Conservation (phyloP, 2,888 invertebrate species). For the Sarcophaga rosellei region DNA sequence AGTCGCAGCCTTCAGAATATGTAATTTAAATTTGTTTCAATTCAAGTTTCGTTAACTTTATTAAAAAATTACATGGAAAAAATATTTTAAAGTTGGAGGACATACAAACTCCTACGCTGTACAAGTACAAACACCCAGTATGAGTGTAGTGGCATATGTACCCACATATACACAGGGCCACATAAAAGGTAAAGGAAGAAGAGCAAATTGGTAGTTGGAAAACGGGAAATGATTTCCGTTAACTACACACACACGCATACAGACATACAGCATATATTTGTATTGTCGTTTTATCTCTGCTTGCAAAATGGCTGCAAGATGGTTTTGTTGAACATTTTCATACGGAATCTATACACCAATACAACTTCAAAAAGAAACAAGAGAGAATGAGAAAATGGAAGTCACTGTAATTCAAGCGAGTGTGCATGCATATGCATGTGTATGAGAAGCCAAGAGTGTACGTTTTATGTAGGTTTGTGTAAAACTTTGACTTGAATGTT, state of each 20-base stretch:
- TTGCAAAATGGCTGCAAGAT: background rate
- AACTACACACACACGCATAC: constrained; percentile 30
- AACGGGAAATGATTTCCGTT: constrained; percentile 65
- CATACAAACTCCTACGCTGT: background rate
- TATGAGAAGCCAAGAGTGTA: constrained; percentile 1
- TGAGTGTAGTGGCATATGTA: too few species aligned
- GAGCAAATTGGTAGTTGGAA: constrained; percentile 55
- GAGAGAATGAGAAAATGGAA: background rate
- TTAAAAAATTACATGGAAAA: constrained; percentile 22
- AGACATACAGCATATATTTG: constrained; percentile 1
- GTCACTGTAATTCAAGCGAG: background rate
- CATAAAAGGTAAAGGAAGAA: constrained; percentile 24
- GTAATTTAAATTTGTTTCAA: constrained; percentile 63
- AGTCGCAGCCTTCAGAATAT: constrained; percentile 15
- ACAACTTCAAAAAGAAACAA: background rate
- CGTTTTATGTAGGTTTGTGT: constrained; percentile 8
- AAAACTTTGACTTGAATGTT: constrained; percentile 27
- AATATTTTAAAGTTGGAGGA: background rate
- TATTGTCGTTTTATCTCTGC: background rate
- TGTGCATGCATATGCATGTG: background rate
- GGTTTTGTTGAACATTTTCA: constrained; percentile 1
- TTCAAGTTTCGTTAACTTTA: constrained; percentile 38
- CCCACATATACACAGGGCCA: too few species aligned
- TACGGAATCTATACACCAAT: background rate
- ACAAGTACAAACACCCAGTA: too few species aligned